phyloP scores from a whole-genome alignment of 2,888 invertebrate genomes.

The Mythimna lalbum region DNA sequence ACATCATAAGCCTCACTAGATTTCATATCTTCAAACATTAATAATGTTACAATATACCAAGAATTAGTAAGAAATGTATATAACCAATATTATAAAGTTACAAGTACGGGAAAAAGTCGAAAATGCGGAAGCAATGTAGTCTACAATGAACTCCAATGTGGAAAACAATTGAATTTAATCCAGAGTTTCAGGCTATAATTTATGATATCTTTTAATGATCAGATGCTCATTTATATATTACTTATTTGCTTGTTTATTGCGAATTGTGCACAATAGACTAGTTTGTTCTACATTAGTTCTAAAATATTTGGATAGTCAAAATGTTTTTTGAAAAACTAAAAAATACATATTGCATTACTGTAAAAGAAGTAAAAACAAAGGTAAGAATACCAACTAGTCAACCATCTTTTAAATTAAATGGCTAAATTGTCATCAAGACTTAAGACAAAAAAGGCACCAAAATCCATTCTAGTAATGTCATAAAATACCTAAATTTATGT shows the following conservation, averaged over 20 bases:
- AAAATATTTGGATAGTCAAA: neutral
- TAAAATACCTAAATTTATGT: conserved; percentile 38
- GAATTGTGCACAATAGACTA: neutral
- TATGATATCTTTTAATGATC: conserved; percentile 49
- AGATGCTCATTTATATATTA: conserved; percentile 18
- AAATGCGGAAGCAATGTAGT: conserved; percentile 14
- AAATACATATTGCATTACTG: neutral
- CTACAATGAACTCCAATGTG: conserved; percentile 36
- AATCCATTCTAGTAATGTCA: conserved; percentile 22
- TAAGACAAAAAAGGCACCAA: conserved; percentile 12
- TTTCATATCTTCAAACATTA: conserved; percentile 1
- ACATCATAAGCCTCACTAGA: neutral
- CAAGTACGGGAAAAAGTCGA: no score
- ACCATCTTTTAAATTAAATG: neutral
- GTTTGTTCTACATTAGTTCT: neutral
- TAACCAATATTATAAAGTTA: no score
- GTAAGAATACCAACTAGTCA: neutral
- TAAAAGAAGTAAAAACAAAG: neutral
- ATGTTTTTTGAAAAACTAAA: neutral
- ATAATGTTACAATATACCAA: neutral
- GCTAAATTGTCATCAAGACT: neutral
- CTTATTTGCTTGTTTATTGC: neutral
- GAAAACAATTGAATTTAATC: conserved; percentile 37
- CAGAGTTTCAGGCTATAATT: conserved; percentile 39
- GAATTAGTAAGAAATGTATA: neutral